Evolutionary conservation across 2,113 vertebrate genomes (phyloP).

Genomic region (Rattus norvegicus): GRCr8 NC_086022.1:44558501-44559000

Average conservation of each 20-base stretch:
- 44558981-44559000: too few species aligned
- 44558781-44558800: neutral
- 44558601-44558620: neutral
- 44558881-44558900: too few species aligned
- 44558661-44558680: neutral
- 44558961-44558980: too few species aligned
- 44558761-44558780: neutral
- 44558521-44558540: neutral
- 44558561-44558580: neutral
- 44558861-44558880: too few species aligned
- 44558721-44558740: neutral
- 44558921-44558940: too few species aligned
- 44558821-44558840: too few species aligned
- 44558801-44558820: too few species aligned
- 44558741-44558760: neutral
- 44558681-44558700: neutral
- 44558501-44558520: neutral
- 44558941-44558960: too few species aligned
- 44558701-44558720: neutral
- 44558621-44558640: neutral
- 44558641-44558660: neutral
- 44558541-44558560: conserved; percentile 48
- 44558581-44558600: neutral
- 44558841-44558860: too few species aligned
- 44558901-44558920: too few species aligned